phyloP scores from a whole-genome alignment of 2,113 vertebrate species.

The Megaptera novaeangliae region DNA sequence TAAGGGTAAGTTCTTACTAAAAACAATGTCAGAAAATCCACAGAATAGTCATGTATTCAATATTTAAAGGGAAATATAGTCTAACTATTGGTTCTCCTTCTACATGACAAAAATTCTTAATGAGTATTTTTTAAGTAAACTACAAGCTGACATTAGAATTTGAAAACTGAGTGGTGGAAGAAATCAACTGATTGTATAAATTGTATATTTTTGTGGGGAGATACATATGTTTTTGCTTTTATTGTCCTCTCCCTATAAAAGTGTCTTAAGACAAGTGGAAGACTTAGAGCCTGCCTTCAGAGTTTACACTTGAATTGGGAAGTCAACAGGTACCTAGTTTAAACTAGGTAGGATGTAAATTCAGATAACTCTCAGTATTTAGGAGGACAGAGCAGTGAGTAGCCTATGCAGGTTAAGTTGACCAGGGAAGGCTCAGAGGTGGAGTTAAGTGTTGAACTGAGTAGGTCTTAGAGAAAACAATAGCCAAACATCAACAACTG shows the following conservation, averaged over 20 bases:
- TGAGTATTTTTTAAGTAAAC: background rate
- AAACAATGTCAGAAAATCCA: background rate
- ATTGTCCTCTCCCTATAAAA: background rate
- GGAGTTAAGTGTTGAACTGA: background rate
- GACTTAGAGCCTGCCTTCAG: background rate
- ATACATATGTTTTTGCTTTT: background rate
- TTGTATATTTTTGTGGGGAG: background rate
- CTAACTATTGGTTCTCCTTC: background rate
- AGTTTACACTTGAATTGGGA: background rate
- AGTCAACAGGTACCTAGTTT: background rate
- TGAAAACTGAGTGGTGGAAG: background rate
- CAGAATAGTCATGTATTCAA: background rate
- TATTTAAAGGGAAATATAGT: background rate
- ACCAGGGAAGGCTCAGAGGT: background rate
- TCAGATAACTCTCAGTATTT: too few species aligned
- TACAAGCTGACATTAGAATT: background rate
- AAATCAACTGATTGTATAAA: background rate
- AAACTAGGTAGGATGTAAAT: background rate
- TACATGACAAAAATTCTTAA: background rate
- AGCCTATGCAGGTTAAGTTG: background rate
- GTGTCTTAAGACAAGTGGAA: background rate
- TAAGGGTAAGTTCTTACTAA: background rate
- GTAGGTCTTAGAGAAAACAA: background rate
- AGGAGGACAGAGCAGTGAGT: too few species aligned
- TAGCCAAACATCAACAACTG: background rate